phyloP scores from a whole-genome alignment of 2,797 vertebrate species.

The Gallinago stenura region DNA sequence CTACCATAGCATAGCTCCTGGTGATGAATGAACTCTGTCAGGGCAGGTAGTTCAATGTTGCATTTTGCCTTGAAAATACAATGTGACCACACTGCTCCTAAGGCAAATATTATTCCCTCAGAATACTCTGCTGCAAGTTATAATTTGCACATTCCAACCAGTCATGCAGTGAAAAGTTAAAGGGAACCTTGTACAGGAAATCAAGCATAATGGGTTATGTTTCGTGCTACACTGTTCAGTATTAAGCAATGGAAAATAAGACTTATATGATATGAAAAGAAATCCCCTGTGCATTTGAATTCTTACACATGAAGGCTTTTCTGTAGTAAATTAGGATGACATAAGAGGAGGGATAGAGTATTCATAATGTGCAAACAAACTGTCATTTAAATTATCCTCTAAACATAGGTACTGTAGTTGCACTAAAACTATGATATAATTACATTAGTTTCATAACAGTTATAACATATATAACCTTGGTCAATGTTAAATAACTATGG shows the following conservation, averaged over 20 bases:
- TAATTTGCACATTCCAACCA: slow-evolving; percentile 34
- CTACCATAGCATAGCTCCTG: background rate
- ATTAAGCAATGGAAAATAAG: slow-evolving; percentile 28
- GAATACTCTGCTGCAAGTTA: background rate
- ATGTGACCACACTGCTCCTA: background rate
- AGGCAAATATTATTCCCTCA: slow-evolving; percentile 39
- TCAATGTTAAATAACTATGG: slow-evolving; percentile 27
- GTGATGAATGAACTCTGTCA: slow-evolving; percentile 4
- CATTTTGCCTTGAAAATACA: background rate
- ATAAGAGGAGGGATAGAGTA: background rate
- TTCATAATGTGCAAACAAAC: slow-evolving; percentile 39
- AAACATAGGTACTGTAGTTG: background rate
- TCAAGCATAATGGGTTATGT: background rate
- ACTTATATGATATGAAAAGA: background rate
- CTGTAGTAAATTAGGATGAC: slow-evolving; percentile 12
- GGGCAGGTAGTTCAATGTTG: background rate
- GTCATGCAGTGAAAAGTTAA: slow-evolving; percentile 28
- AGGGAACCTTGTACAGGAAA: slow-evolving; percentile 15
- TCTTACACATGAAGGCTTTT: background rate
- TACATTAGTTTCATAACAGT: slow-evolving; percentile 44
- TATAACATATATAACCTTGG: slow-evolving; percentile 6
- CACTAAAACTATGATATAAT: slow-evolving; percentile 30
- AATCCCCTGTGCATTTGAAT: background rate
- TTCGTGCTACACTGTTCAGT: background rate
- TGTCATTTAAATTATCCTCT: slow-evolving; percentile 25